Evolutionary conservation across 1,140 invertebrate species (phyloP).

Genomic region (Hirudo medicinalis): DNA sequence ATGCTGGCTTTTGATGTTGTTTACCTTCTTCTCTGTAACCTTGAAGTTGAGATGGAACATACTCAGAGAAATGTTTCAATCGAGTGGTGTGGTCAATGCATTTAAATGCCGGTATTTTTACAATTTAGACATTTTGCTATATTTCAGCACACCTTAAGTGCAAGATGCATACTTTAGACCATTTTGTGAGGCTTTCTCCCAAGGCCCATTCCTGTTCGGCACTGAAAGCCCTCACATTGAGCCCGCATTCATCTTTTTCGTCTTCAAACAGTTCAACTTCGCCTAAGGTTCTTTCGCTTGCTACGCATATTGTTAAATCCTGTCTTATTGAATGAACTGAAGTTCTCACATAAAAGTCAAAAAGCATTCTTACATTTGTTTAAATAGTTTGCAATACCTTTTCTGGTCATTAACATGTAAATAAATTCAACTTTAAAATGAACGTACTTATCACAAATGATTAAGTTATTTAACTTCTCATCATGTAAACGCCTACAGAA

Average conservation of each 20-base stretch:
- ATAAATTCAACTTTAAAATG: too few species aligned
- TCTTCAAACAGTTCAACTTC: slow-evolving; percentile 14
- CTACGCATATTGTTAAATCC: slow-evolving; percentile 13
- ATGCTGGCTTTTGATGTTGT: slow-evolving; percentile 8
- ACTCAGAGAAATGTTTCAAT: not conserved
- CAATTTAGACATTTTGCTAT: not conserved
- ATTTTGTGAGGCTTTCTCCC: slow-evolving; percentile 2
- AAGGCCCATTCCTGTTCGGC: slow-evolving; percentile 17
- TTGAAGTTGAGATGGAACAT: not conserved
- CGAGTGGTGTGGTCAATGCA: not conserved
- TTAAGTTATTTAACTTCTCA: too few species aligned
- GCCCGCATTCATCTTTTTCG: slow-evolving; percentile 10
- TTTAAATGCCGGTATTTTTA: too few species aligned
- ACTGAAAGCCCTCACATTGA: slow-evolving; percentile 13
- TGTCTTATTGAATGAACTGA: not conserved
- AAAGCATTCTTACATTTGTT: too few species aligned
- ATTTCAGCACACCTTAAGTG: not conserved
- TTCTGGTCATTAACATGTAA: too few species aligned
- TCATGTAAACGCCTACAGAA: too few species aligned
- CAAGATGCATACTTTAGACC: not conserved
- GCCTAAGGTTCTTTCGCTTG: not conserved
- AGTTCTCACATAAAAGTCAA: not conserved
- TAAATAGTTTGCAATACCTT: too few species aligned
- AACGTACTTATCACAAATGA: too few species aligned
- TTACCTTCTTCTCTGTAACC: not conserved